A percentile compares a stretch with the other conserved stretches of the same genome.
Evolutionary conservation across 1,140 invertebrate genomes (phyloP).

Genomic region (Hestina assimilis): DNA sequence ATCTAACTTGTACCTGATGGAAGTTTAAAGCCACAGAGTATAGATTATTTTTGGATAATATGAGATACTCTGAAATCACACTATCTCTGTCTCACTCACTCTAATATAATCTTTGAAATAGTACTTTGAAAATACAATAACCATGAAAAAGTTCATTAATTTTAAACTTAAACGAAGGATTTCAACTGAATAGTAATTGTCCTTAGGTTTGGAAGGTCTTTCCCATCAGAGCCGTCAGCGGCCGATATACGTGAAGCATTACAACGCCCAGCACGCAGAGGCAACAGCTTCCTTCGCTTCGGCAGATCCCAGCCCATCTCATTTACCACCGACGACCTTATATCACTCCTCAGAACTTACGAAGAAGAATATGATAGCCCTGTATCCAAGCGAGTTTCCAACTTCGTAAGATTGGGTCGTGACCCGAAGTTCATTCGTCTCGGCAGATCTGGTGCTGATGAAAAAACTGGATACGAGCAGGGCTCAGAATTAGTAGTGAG

Average conservation of each 20-base stretch:
- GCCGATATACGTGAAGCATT: conserved; percentile 58
- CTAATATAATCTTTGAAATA: too few species aligned
- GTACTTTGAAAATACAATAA: too few species aligned
- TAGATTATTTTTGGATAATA: too few species aligned
- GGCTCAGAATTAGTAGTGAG: conserved; percentile 46
- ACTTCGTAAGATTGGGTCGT: conserved; percentile 59
- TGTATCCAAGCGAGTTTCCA: conserved; percentile 48
- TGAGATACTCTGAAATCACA: too few species aligned
- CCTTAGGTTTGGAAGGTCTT: conserved; percentile 63
- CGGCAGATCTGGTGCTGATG: conserved; percentile 53
- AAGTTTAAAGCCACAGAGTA: too few species aligned
- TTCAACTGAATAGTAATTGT: neutral
- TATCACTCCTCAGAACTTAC: conserved; percentile 52
- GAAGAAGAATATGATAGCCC: conserved; percentile 62
- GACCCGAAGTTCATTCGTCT: conserved; percentile 65
- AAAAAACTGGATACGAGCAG: conserved; percentile 45
- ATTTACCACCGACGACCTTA: conserved; percentile 58
- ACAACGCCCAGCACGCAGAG: conserved; percentile 47
- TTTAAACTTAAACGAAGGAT: too few species aligned
- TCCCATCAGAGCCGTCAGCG: conserved; percentile 57
- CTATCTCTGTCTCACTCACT: too few species aligned
- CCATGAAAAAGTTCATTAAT: too few species aligned
- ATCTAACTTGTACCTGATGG: too few species aligned
- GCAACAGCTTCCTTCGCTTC: conserved; percentile 66
- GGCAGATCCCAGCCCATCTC: conserved; percentile 58